Percentiles rank a stretch among this genome's conserved stretches.
Conservation (phyloP, 2,888 invertebrate genomes). For the Cosmia pyralina region DNA sequence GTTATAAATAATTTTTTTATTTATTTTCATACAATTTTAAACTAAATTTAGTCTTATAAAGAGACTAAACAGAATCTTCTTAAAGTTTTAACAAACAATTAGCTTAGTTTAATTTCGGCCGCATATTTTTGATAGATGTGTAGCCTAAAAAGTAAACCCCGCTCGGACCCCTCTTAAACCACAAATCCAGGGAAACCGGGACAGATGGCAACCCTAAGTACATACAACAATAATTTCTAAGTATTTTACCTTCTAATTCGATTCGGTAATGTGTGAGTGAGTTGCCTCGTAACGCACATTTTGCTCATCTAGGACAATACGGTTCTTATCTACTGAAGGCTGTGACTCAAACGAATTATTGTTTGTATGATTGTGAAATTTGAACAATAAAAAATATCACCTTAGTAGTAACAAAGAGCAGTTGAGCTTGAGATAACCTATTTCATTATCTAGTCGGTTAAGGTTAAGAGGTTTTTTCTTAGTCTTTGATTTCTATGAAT, state of each 20-base stretch:
- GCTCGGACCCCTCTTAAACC: no score
- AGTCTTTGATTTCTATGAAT: neutral
- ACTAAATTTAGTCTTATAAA: no score
- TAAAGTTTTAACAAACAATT: no score
- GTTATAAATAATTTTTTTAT: no score
- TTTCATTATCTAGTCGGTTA: conserved; percentile 6
- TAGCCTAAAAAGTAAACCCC: no score
- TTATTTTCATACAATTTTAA: no score
- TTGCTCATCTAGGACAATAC: conserved; percentile 19
- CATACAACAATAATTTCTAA: no score
- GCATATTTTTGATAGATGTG: no score
- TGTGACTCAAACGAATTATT: conserved; percentile 7
- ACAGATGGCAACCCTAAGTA: no score
- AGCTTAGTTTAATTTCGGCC: no score
- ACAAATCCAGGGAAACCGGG: no score
- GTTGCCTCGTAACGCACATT: conserved; percentile 3
- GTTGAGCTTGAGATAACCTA: conserved; percentile 13
- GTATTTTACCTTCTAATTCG: conserved; percentile 14
- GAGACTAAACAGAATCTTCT: no score
- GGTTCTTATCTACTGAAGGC: conserved; percentile 17
- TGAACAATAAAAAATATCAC: conserved; percentile 19
- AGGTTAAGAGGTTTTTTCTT: neutral
- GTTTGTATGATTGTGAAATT: conserved; percentile 23
- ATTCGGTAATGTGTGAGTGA: neutral
- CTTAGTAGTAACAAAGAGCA: neutral